Conservation (phyloP, 2,113 vertebrate species). For the Cyanistes caeruleus region DNA sequence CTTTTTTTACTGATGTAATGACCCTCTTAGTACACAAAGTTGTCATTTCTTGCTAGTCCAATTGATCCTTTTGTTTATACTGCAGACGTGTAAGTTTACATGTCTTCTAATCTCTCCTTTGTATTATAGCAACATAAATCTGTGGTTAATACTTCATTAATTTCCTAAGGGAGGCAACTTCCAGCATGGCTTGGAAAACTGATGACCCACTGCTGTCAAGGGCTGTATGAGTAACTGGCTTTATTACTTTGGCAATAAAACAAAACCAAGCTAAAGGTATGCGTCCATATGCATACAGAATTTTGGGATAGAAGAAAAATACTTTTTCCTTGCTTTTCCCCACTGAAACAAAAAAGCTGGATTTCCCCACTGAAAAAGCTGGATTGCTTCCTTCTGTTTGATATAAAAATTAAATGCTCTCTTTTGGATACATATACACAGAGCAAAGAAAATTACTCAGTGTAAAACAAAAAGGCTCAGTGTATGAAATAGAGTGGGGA, state of each 20-base stretch:
- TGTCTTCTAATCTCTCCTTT: slow-evolving; percentile 40
- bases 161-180: slow-evolving; percentile 33
- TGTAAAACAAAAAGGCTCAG: not conserved
- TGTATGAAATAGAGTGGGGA: not conserved
- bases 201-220: slow-evolving; percentile 2
- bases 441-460: not conserved
- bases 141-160: slow-evolving; percentile 21
- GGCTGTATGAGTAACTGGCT: not conserved
- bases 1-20: not conserved
- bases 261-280: not conserved
- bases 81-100: slow-evolving; percentile 5
- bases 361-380: not conserved
- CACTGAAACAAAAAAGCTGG: not conserved
- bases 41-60: slow-evolving; percentile 9
- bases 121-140: slow-evolving; percentile 28
- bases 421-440: not conserved
- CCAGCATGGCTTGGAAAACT: slow-evolving; percentile 27
- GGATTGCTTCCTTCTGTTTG: not conserved
- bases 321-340: not conserved
- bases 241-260: slow-evolving; percentile 34
- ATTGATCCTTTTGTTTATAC: slow-evolving; percentile 32
- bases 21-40: not conserved
- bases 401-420: not conserved
- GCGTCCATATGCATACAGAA: not conserved
- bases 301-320: not conserved